Conservation (phyloP, 1,140 invertebrate genomes). For the Orchestia grillus region DNA sequence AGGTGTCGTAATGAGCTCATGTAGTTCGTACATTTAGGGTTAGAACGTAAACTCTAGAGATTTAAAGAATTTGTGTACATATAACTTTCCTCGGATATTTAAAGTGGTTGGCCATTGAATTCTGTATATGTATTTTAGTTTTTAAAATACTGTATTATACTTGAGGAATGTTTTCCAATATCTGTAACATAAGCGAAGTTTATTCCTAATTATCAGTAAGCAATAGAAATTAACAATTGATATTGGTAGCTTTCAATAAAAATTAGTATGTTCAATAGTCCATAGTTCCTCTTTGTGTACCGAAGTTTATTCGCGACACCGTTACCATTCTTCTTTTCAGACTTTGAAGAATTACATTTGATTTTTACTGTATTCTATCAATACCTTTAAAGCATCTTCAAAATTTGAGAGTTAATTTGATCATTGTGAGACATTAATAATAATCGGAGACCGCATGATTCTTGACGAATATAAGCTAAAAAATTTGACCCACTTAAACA, state of each 20-base stretch:
- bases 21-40: neutral
- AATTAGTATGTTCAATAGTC: neutral
- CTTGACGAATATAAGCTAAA: neutral
- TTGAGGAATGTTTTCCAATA: neutral
- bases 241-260: neutral
- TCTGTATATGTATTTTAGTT: neutral
- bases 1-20: neutral
- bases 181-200: neutral
- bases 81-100: neutral
- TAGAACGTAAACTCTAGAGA: neutral
- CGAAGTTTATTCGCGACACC: neutral
- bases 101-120: neutral
- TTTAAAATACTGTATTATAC: neutral
- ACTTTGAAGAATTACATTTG: neutral
- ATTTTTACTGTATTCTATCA: neutral
- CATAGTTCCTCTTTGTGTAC: neutral
- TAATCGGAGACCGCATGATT: neutral
- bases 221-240: neutral
- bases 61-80: neutral
- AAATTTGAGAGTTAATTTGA: neutral
- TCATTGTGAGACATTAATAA: neutral
- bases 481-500: neutral
- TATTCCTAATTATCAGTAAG: neutral
- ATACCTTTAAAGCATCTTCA: neutral
- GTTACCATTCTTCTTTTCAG: neutral